A percentile compares a stretch with the other conserved stretches of the same genome.
These are phyloP conservation scores for Camponotus pennsylvanicus DNA, from an alignment of 1,140 invertebrate species.

Conservation along the genomic window DNA sequence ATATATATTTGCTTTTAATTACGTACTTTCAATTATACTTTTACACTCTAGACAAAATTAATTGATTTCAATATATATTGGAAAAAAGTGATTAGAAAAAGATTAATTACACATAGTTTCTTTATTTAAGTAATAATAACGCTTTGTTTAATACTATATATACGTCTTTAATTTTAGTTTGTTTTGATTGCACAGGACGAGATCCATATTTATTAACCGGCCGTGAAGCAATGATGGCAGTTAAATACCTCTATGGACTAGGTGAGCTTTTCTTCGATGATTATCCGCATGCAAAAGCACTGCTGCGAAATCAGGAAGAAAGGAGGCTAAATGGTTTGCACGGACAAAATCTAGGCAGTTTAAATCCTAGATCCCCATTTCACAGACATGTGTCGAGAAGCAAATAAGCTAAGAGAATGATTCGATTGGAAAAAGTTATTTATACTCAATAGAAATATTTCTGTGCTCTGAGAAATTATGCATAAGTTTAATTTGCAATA, in stretches of 20 bases:
- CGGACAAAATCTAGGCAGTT: constrained; percentile 87
- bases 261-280: constrained; percentile 88
- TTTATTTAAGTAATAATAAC: constrained; percentile 70
- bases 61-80: not conserved
- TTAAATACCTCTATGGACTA: constrained; percentile 84
- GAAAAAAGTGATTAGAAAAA: not conserved
- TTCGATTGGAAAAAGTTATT: not conserved
- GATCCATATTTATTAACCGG: constrained; percentile 87
- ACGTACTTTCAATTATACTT: not conserved
- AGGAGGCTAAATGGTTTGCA: constrained; percentile 87
- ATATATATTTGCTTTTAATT: not conserved
- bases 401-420: not conserved
- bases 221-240: constrained; percentile 85
- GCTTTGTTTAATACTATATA: not conserved
- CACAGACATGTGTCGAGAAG: constrained; percentile 77
- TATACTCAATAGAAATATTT: not conserved
- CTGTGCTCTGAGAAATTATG: not conserved
- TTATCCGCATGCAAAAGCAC: constrained; percentile 88
- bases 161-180: not conserved
- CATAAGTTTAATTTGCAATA: constrained; percentile 27
- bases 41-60: not conserved
- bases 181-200: constrained; percentile 35
- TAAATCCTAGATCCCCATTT: constrained; percentile 87
- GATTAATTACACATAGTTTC: not conserved
- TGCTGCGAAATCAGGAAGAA: constrained; percentile 88